Conservation (phyloP, 2,888 invertebrate genomes). For the Synergus japonicus region DNA sequence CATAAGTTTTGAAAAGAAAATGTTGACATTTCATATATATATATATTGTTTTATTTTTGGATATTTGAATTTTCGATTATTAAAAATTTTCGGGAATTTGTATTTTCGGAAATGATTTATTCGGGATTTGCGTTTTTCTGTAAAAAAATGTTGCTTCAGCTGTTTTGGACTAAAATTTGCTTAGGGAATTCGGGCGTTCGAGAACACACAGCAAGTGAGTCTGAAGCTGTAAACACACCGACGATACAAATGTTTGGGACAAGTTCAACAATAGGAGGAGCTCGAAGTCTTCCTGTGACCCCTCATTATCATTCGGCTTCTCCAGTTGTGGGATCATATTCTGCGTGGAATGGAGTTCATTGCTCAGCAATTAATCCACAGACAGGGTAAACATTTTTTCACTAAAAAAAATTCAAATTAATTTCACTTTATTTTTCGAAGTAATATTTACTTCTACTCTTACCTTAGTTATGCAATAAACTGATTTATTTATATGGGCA, state of each 20-base stretch:
- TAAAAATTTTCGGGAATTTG: background rate
- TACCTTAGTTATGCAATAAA: background rate
- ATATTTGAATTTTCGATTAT: too few species aligned
- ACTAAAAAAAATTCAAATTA: background rate
- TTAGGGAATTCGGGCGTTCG: slow-evolving; percentile 57
- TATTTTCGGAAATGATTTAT: background rate
- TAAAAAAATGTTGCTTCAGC: too few species aligned
- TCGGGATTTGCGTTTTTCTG: background rate
- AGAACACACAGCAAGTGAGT: slow-evolving; percentile 68
- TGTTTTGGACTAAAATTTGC: slow-evolving; percentile 5
- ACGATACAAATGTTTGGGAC: slow-evolving; percentile 74
- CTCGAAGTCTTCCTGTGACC: slow-evolving; percentile 72
- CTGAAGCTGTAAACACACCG: slow-evolving; percentile 63
- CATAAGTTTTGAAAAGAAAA: too few species aligned
- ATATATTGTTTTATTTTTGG: too few species aligned
- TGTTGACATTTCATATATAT: too few species aligned
- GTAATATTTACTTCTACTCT: background rate
- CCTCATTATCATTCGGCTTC: slow-evolving; percentile 73
- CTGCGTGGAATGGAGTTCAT: slow-evolving; percentile 70
- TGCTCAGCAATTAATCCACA: slow-evolving; percentile 66
- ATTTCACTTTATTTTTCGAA: background rate
- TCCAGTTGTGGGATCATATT: slow-evolving; percentile 69
- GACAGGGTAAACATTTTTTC: slow-evolving; percentile 60
- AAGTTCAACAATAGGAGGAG: slow-evolving; percentile 66
- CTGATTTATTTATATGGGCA: too few species aligned